Evolutionary conservation across 2,113 vertebrate species (phyloP), one percentile per base, ranked within the genome.

Genomic region (Ibidorhyncha struthersii): DNA sequence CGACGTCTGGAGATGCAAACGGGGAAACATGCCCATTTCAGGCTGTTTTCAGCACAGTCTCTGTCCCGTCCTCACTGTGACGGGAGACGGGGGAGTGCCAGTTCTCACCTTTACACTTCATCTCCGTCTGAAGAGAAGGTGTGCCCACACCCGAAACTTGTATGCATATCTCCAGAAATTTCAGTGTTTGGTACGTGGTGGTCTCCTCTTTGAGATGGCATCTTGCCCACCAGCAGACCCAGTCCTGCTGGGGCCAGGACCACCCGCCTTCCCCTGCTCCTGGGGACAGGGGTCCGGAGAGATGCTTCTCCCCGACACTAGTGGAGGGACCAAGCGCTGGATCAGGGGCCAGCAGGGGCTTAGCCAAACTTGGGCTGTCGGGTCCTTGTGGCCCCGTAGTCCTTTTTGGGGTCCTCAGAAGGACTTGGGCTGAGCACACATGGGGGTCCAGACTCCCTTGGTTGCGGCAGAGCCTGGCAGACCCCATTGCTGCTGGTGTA

Each of bases 401-500:
- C 41, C 45, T 58, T 84, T 43, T 19, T 43, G 41, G 41, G 30
- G 14, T 38, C 26, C 12, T 6, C 2, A 1, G 17, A 40, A 43
- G 38, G 27, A 29, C 30, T 16, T 3, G 6, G 16, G 23, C 32
- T 73, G 53, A 73, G 63, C 15, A 30, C 19, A 17, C 0, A 1
- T 23, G 34, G 34, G 34, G 19, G 27, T 65, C 21, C 32, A 6
- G 4, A 30, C 13, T 40, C 36, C 15, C 36, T 53, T 11, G 21
- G 30, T 40, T 65, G 7, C 26, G 40, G n/a, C 32, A 67, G 9
- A n/a, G n/a, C 32, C 25, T n/a, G 45, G 38, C 2, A 9, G 47
- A 66, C 66, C 13, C 41, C 3, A 2, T 1, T 10, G 26, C n/a
- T 76, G 40, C 27, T 0, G 1, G 14, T 1, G 0, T 38, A 10